These are phyloP conservation scores for Sinella curviseta DNA, from an alignment of 1,140 invertebrate species.

Conservation along the genomic window DNA sequence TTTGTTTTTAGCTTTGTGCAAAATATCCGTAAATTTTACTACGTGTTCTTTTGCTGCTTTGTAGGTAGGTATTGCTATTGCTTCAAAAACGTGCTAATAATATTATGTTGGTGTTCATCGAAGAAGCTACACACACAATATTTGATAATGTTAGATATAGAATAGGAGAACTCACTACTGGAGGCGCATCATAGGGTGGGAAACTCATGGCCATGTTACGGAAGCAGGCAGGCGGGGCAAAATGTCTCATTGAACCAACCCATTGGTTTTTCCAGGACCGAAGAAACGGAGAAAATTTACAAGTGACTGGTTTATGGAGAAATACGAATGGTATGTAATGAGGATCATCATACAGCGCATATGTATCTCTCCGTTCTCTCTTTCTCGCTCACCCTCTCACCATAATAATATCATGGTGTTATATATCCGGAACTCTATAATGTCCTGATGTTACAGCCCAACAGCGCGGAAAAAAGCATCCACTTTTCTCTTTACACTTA, in stretches of 20 bases:
- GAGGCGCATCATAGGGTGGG: background rate
- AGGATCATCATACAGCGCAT: background rate
- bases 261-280: background rate
- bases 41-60: too few species aligned
- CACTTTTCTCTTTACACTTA: background rate
- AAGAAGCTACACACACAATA: too few species aligned
- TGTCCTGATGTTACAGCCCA: background rate
- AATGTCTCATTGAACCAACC: conserved; percentile 15
- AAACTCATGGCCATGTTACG: background rate
- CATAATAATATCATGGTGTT: background rate
- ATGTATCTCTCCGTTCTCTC: background rate
- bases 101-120: too few species aligned
- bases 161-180: background rate
- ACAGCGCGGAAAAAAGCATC: background rate
- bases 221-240: conserved; percentile 15
- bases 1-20: too few species aligned
- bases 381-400: background rate
- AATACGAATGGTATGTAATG: background rate
- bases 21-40: too few species aligned
- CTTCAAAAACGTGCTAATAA: too few species aligned
- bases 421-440: background rate
- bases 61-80: too few species aligned
- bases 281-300: conserved; percentile 12
- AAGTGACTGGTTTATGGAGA: background rate
- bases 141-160: too few species aligned